Evolutionary conservation across 2,797 vertebrate genomes (phyloP), one percentile per base, ranked within the genome.

Genomic region (Tapirus indicus): DNA sequence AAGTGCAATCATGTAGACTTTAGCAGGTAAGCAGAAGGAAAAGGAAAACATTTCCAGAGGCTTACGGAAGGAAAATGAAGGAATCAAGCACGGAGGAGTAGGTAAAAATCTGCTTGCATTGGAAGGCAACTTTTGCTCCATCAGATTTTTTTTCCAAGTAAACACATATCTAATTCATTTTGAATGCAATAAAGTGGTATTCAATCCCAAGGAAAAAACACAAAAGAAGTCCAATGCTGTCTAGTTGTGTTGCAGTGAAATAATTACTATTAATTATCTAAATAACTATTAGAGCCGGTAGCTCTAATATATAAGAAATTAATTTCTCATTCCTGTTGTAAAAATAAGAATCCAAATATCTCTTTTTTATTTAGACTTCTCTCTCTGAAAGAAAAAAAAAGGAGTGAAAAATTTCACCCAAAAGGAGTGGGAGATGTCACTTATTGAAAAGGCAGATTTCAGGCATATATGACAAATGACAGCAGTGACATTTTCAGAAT

Each of bases 401-500:
- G 16, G 35, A 94, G 38, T 38, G 29, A 95, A 87, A 94, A 88
- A n/a, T 94, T 94, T 97, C 58, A 97, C 78, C 85, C 62, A 18
- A 95, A 74, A 97, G 49, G 68, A 97, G 93, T 96, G 91, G 80
- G 92, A 95, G 95, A 88, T 92, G 85, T 95, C 88, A 94, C 82
- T 97, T 97, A 97, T 25, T 52, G 79, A 95, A 89, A 79, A 90
- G 64, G 29, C 96, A 95, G 49, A 84, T 90, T 85, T 90, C 80
- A 80, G 90, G 58, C 88, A 90, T 29, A 71, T 96, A 86, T 93
- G 95, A 95, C 92, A 96, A 96, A 97, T 95, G 97, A 93, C 93
- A 97, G 88, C 79, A n/a, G 56, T 97, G 97, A 54, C 96, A 62
- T 97, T 96, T 97, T 97, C 95, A 96, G 96, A 98, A 94, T 92